Percentiles rank a stretch among this genome's conserved stretches.
These are phyloP conservation scores for Nesidiocoris tenuis DNA, from an alignment of 2,888 invertebrate species.

Conservation along the genomic window DNA sequence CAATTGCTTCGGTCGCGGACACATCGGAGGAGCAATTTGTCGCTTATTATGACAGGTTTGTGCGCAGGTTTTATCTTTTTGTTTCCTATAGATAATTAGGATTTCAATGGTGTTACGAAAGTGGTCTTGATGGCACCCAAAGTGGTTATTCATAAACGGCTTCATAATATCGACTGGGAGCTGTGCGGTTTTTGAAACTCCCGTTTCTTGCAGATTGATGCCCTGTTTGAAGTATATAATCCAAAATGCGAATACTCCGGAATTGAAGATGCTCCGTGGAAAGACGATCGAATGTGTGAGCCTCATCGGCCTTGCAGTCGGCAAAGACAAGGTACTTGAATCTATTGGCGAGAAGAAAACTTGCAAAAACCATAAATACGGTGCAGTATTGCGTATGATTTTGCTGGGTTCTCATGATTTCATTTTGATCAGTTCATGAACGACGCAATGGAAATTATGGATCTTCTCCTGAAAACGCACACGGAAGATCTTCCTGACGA, in stretches of 20 bases:
- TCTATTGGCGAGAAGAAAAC: too few relatives aligned
- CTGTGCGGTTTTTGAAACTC: conserved; percentile 5
- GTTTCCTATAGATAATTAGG: background rate
- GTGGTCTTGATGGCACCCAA: too few relatives aligned
- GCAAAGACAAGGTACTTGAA: conserved; percentile 56
- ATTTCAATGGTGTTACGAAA: too few relatives aligned
- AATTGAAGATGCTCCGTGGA: conserved; percentile 87
- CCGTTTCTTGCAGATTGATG: conserved; percentile 63
- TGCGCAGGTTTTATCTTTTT: background rate
- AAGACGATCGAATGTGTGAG: conserved; percentile 99
- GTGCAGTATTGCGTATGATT: too few relatives aligned
- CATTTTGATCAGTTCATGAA: conserved; percentile 64
- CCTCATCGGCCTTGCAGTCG: conserved; percentile 75
- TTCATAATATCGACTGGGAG: too few relatives aligned
- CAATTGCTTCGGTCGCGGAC: conserved; percentile 97
- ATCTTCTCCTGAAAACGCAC: conserved; percentile 86
- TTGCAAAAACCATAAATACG: too few relatives aligned
- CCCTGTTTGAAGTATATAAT: conserved; percentile 97
- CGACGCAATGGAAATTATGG: conserved; percentile 95
- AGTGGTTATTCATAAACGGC: too few relatives aligned
- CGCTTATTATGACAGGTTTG: conserved; percentile 81
- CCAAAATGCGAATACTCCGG: conserved; percentile 83
- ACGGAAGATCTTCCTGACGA: conserved; percentile 85
- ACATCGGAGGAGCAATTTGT: conserved; percentile 96
- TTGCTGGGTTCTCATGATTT: too few relatives aligned